phyloP scores from a whole-genome alignment of 2,888 invertebrate species.

The Phortica okadai region DNA sequence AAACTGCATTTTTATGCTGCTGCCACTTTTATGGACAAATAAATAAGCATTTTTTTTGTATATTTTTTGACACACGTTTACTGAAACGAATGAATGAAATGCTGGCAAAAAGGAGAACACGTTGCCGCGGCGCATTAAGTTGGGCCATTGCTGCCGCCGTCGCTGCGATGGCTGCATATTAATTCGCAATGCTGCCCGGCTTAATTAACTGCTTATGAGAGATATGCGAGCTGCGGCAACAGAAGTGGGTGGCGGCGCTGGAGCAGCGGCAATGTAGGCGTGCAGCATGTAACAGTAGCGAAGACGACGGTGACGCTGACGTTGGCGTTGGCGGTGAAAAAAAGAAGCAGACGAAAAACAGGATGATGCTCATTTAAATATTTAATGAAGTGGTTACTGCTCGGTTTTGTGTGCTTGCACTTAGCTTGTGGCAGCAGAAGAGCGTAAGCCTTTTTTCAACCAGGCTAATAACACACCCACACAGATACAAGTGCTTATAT shows the following conservation, averaged over 20 bases:
- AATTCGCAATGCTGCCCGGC: constrained; percentile 35
- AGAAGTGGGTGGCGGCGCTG: background rate
- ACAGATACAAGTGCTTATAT: background rate
- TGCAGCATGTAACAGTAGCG: background rate
- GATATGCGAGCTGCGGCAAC: background rate
- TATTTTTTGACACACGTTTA: constrained; percentile 50
- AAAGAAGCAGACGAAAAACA: constrained; percentile 47
- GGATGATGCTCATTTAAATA: constrained; percentile 68
- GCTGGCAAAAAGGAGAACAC: constrained; percentile 58
- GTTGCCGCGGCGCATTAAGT: constrained; percentile 51
- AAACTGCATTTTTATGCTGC: constrained; percentile 22
- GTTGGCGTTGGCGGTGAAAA: constrained; percentile 42
- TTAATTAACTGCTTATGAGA: constrained; percentile 71
- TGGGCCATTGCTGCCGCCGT: background rate
- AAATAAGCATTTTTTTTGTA: constrained; percentile 48
- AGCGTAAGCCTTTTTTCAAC: constrained; percentile 34
- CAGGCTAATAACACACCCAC: constrained; percentile 20
- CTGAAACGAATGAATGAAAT: constrained; percentile 62
- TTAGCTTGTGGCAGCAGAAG: constrained; percentile 23
- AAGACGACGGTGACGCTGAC: background rate
- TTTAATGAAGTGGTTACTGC: constrained; percentile 68
- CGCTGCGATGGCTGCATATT: constrained; percentile 39
- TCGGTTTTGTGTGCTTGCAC: constrained; percentile 40
- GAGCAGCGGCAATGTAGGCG: constrained; percentile 9
- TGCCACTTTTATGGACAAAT: constrained; percentile 69